Evolutionary conservation across 1,140 invertebrate genomes (phyloP).

Genomic region (Pteromalus puparum): DNA sequence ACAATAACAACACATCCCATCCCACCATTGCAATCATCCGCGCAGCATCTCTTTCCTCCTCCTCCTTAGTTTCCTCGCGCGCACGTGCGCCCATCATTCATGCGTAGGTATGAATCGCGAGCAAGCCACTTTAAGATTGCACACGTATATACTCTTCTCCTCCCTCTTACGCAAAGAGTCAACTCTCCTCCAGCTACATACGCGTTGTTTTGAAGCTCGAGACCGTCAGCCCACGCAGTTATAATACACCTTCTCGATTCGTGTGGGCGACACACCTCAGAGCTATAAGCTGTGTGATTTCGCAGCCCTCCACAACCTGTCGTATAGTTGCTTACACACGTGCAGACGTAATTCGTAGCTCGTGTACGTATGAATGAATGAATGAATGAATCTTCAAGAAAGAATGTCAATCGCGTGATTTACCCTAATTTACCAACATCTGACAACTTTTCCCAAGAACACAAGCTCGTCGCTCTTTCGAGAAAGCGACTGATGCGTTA

Average conservation of each 20-base stretch:
- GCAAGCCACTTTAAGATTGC: background rate
- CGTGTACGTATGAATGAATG: no score
- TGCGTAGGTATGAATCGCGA: background rate
- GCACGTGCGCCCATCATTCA: slow-evolving; percentile 9
- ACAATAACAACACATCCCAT: no score
- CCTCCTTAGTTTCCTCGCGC: background rate
- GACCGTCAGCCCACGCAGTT: background rate
- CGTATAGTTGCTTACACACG: no score
- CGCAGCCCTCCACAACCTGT: no score
- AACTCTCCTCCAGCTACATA: background rate
- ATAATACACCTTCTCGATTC: background rate
- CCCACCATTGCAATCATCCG: no score
- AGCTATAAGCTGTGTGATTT: background rate
- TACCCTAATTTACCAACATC: no score
- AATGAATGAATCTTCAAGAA: no score
- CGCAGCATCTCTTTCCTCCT: no score
- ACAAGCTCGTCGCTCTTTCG: background rate
- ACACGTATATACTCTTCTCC: background rate
- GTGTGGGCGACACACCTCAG: background rate
- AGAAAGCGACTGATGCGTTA: background rate
- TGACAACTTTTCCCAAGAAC: no score
- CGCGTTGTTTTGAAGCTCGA: background rate
- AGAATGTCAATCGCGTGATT: no score
- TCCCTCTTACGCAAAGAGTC: background rate
- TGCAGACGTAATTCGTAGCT: no score